These are phyloP conservation scores for Hedya salicella DNA, from an alignment of 2,888 invertebrate genomes.

Conservation along the genomic window DNA sequence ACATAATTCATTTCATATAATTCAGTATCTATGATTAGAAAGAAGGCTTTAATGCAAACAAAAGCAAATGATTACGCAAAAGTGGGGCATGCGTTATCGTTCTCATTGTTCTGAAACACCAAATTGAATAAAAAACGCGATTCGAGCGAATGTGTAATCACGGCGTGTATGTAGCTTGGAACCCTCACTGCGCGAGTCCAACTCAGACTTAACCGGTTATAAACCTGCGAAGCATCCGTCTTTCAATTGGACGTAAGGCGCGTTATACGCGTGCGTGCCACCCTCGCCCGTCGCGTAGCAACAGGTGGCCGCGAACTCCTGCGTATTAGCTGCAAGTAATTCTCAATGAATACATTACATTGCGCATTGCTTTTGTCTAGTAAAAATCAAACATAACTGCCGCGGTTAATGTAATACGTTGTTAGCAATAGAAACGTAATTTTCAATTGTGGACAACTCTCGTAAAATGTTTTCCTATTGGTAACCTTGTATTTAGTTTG, in stretches of 20 bases:
- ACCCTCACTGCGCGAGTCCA: too few relatives aligned
- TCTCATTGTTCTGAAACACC: too few relatives aligned
- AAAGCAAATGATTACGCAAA: too few relatives aligned
- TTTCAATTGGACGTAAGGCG: conserved; percentile 31
- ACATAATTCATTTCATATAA: too few relatives aligned
- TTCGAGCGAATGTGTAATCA: too few relatives aligned
- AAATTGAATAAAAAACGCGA: too few relatives aligned
- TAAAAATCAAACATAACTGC: not conserved
- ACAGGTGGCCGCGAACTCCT: conserved; percentile 47
- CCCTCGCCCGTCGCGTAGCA: conserved; percentile 46
- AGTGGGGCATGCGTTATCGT: too few relatives aligned
- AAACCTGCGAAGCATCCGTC: not conserved
- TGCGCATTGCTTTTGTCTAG: conserved; percentile 12
- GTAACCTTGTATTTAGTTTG: conserved; percentile 27
- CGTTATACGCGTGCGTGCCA: conserved; percentile 46
- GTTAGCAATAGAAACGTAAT: not conserved
- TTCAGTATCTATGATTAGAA: too few relatives aligned
- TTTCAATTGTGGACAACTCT: not conserved
- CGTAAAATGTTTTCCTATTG: conserved; percentile 19
- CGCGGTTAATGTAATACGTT: conserved; percentile 19
- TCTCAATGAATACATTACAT: conserved; percentile 43
- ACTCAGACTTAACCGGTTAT: too few relatives aligned
- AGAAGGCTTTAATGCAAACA: too few relatives aligned
- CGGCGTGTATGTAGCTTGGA: too few relatives aligned
- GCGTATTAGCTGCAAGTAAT: conserved; percentile 30